These are phyloP conservation scores for Cosmopolites sordidus DNA, from an alignment of 2,888 invertebrate genomes.

Conservation along the genomic window DNA sequence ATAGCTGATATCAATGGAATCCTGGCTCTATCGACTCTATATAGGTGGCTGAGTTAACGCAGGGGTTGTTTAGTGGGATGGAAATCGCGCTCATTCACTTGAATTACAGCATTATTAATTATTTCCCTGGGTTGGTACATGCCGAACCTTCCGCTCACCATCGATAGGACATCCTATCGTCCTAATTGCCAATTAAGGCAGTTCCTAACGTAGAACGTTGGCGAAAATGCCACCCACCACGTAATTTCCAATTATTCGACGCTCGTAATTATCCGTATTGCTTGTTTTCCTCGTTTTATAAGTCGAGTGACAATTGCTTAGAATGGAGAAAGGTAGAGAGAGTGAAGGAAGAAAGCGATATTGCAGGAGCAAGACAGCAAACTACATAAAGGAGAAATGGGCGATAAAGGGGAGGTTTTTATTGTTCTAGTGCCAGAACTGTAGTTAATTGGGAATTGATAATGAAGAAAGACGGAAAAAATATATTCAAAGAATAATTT, in stretches of 20 bases:
- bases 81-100: background rate
- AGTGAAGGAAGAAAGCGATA: background rate
- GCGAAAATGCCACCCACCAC: background rate
- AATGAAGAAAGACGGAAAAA: too few species aligned
- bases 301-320: background rate
- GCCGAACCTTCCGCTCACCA: background rate
- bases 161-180: constrained; percentile 2
- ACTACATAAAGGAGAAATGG: background rate
- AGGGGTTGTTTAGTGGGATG: too few species aligned
- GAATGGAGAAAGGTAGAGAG: background rate
- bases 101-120: background rate
- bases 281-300: background rate
- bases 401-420: too few species aligned
- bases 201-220: background rate
- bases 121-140: background rate
- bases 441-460: too few species aligned
- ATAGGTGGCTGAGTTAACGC: too few species aligned
- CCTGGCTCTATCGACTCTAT: too few species aligned
- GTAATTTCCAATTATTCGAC: constrained; percentile 1
- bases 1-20: too few species aligned
- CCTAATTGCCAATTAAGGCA: constrained; percentile 2
- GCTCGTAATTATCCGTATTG: background rate
- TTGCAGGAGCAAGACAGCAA: background rate
- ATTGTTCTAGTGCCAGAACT: too few species aligned
- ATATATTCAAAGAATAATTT: too few species aligned